These are phyloP conservation scores for Pocillopora verrucosa DNA, from an alignment of 64 coral and sea anemone genomes.

Conservation along the genomic window DNA sequence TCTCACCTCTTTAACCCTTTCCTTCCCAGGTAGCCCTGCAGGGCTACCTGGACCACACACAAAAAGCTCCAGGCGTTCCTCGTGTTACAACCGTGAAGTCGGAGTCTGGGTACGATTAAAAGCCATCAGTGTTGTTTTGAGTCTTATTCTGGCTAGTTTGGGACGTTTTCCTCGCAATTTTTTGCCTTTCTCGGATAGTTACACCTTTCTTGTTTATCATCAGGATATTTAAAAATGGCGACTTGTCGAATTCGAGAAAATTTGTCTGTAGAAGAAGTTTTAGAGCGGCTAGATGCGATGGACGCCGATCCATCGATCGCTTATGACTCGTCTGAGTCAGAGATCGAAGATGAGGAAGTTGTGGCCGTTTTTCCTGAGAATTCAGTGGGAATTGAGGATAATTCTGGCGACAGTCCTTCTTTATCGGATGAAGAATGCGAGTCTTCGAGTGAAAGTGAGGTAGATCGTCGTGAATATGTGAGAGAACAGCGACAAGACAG, in stretches of 20 bases:
- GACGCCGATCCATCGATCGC: not conserved
- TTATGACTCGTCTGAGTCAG: not conserved
- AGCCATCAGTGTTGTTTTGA: not conserved
- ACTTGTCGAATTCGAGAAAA: not conserved
- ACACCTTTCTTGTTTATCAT: constrained; percentile 23
- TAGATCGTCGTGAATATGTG: not conserved
- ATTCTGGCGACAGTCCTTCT: not conserved
- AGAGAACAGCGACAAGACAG: not conserved
- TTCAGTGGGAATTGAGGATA: not conserved
- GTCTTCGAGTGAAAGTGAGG: not conserved
- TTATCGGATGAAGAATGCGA: not conserved
- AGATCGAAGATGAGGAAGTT: not conserved
- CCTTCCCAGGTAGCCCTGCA: too few species aligned
- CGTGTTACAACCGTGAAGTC: not conserved
- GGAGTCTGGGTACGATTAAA: constrained; percentile 14
- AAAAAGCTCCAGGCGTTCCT: constrained; percentile 5
- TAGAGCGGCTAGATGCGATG: constrained; percentile 7
- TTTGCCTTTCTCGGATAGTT: constrained; percentile 10
- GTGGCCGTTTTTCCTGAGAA: not conserved
- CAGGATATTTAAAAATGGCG: constrained; percentile 27
- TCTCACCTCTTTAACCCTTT: too few species aligned
- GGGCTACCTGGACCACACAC: not conserved
- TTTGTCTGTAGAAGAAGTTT: constrained; percentile 10
- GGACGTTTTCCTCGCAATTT: not conserved
- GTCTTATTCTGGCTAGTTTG: not conserved